Evolutionary conservation across 2,888 invertebrate species (phyloP), one percentile per base, ranked within the genome.

Genomic region (Agrochola macilenta): DNA sequence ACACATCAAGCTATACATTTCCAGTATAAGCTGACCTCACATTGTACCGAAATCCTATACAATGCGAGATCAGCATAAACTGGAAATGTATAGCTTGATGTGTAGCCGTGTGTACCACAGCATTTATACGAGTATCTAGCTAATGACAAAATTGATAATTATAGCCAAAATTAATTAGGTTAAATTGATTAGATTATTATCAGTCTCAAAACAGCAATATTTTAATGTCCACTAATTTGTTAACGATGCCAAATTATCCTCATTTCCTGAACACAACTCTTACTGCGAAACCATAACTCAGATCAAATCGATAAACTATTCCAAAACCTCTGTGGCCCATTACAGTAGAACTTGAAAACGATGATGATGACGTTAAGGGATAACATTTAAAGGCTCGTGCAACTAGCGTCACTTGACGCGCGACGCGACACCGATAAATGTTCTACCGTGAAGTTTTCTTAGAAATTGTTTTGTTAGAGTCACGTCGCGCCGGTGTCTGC

Each of bases 181-280:
- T 26, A 54, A 26, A 63, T 57, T 49, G 46, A 80, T 61, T 39
- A 35, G 35, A 72, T 63, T 46, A 46, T 39, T 26, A 54, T 81
- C 61, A 63, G 11, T 71, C 43, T 26, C 26, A 23, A 74, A 60
- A 46, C 49, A 39, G 39, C 17, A 23, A 35, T 17, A 35, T 54
- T 65, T 35, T 9, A 52, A 52, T 23, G 52, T 23, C 52, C 30
- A 60, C 17, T 20, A 58, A 26, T 52, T 23, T 20, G 5, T 14
- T 61, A 46, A 52, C 14, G 9, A n/a, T 60, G 8, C 8, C 14
- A 52, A 60, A 52, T 58, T 14, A 11, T 60, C 11, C 2, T 26
- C 30, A 60, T 43, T 69, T 58, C 52, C 23, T 35, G 30, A 35
- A 52, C 5, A 68, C 20, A 30, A 30, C 49, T 52, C 14, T 30